Conservation (phyloP, 2,888 invertebrate genomes). For the Epirrita christyi region DNA sequence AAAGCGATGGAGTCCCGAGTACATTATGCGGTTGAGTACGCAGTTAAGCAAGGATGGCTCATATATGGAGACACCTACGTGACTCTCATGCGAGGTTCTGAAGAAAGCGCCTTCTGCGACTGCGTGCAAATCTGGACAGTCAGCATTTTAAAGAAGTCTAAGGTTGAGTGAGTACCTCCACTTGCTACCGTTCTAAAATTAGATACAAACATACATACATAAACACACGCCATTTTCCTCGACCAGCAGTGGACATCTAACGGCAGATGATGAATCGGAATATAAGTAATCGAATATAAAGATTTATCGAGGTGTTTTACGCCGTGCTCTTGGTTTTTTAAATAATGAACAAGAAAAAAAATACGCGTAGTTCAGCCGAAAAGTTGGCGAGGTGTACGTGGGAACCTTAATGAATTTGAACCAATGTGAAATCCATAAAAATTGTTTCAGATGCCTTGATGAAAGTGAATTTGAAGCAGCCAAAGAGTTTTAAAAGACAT, state of each 20-base stretch:
- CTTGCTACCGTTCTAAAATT: background rate
- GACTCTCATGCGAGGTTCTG: slow-evolving; percentile 55
- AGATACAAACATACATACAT: no score
- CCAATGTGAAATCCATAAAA: background rate
- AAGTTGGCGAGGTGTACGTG: no score
- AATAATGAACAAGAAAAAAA: no score
- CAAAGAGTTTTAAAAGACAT: background rate
- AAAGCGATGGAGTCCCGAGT: slow-evolving; percentile 51
- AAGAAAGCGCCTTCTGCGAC: slow-evolving; percentile 63
- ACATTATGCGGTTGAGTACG: slow-evolving; percentile 57
- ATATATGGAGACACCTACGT: slow-evolving; percentile 59
- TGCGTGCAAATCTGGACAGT: slow-evolving; percentile 53
- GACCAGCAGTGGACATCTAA: no score
- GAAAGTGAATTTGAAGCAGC: slow-evolving; percentile 12
- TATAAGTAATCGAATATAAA: no score
- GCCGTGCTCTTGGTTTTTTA: no score
- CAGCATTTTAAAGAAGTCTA: slow-evolving; percentile 45
- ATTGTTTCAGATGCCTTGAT: slow-evolving; percentile 20
- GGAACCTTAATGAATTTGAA: no score
- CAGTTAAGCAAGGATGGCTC: slow-evolving; percentile 56
- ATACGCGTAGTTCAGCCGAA: no score
- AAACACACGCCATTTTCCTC: no score
- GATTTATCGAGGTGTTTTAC: no score
- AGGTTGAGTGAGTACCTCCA: slow-evolving; percentile 55
- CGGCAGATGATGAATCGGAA: no score